Base-by-base conservation (phyloP, 1,140 invertebrate species). In the Eulimnadia texana region DNA sequence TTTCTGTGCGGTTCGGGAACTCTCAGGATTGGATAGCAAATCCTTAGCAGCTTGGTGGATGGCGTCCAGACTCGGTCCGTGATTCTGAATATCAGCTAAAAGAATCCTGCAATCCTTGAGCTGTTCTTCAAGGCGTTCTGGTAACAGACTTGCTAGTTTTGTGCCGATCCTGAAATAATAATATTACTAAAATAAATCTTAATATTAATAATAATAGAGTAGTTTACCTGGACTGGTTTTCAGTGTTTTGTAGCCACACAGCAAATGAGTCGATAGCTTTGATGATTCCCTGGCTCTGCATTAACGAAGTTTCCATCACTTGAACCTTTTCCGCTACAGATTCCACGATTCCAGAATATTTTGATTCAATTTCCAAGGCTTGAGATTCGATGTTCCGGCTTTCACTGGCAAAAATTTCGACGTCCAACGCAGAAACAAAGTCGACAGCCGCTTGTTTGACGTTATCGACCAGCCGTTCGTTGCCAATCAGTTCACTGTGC, bases 251-350 rank as follows among this genome's bases (percentile, higher is more conserved):
- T 29, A 96, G 74, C 92, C 92, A 96, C 51, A 77, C 72, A 3
- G 88, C 81, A 9, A 96, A 79, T 57, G 85, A 81, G 68, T 95
- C 90, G 0, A 95, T 76, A 9, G 90, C 89, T 71, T 94, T 90
- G 71, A 93, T 88, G 11, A 96, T 84, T n/a, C 89, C 91, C 74
- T 96, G 92, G 58, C 88, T 91, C 72, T 94, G 89, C 6, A 93
- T 83, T 29, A 96, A 74, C 0, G 91, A 90, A 0, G 86, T 86
- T 66, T 96, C 91, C 51, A 97, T 73, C 49, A 85, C 80, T 65
- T 86, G 82, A 68, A 89, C 91, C n/a, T 86, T 83, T 3, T 86
- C 82, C 10, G 80, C 80, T 13, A 92, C 73, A 0, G 82, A 81
- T 63, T 82, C 80, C 55, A 79, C 76, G 11, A 93, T 69, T 63